Evolutionary conservation across 2,113 vertebrate species (phyloP).

Genomic region (Taxidea taxus): DNA sequence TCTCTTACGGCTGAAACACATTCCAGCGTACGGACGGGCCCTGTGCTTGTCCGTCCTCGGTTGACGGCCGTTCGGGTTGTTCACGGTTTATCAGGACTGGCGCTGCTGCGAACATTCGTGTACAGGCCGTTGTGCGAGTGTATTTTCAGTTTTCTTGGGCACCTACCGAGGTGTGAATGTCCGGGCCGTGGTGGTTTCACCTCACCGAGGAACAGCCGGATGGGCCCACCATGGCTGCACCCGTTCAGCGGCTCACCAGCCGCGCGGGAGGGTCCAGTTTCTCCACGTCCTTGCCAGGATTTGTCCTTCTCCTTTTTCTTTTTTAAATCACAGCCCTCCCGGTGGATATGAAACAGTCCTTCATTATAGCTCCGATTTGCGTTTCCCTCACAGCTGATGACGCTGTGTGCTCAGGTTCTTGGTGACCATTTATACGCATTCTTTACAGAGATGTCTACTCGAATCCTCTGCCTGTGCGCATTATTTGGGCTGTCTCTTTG

Average conservation of each 20-base stretch:
- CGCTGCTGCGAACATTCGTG: rapidly evolving
- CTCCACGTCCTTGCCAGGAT: background rate
- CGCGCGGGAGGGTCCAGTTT: rapidly evolving
- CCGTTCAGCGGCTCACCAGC: background rate
- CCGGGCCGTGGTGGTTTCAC: rapidly evolving
- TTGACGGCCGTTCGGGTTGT: background rate
- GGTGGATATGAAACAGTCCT: background rate
- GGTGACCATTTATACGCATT: background rate
- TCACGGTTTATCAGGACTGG: background rate
- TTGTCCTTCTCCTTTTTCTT: background rate
- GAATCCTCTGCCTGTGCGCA: background rate
- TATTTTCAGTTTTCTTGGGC: background rate
- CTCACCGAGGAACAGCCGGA: background rate
- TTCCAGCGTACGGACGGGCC: rapidly evolving
- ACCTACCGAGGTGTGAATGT: rapidly evolving
- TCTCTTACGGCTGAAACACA: no score
- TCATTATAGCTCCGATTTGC: background rate
- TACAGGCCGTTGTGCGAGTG: background rate
- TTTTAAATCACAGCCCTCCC: background rate
- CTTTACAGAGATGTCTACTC: background rate
- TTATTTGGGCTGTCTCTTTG: background rate
- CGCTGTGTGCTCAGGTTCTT: background rate
- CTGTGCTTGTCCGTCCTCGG: background rate
- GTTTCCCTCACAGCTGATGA: background rate
- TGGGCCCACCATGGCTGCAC: rapidly evolving